Conservation (phyloP, 2,888 invertebrate species). For the Tricholauxania praeusta region DNA sequence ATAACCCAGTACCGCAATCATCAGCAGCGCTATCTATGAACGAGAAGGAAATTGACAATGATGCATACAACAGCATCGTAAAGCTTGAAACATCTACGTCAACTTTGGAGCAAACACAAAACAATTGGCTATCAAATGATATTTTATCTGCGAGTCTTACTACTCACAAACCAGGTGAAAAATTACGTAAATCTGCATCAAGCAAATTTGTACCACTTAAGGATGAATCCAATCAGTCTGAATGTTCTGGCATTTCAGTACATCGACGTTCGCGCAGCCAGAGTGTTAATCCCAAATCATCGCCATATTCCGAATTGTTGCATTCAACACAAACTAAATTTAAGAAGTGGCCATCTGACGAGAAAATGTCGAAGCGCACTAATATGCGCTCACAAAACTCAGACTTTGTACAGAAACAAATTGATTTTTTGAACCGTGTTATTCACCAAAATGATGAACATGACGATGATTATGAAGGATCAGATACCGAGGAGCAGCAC, state of each 20-base stretch:
- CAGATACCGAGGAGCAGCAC: constrained; percentile 41
- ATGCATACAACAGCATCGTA: no score
- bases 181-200: constrained; percentile 37
- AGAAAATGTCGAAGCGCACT: constrained; percentile 59
- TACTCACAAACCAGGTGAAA: constrained; percentile 32
- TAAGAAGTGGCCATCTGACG: constrained; percentile 54
- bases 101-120: no score
- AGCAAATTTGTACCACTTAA: constrained; percentile 48
- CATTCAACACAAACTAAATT: constrained; percentile 18
- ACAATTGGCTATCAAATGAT: no score
- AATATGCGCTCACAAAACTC: constrained; percentile 76
- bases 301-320: constrained; percentile 10
- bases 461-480: constrained; percentile 26
- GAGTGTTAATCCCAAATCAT: constrained; percentile 51
- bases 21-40: no score
- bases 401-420: constrained; percentile 75
- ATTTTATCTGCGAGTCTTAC: not conserved
- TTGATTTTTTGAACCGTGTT: constrained; percentile 73
- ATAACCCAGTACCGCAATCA: not conserved
- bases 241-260: constrained; percentile 3
- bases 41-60: no score
- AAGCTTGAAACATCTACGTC: no score
- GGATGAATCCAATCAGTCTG: constrained; percentile 44
- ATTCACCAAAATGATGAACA: constrained; percentile 47
- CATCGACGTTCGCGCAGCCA: constrained; percentile 60